A percentile compares a stretch with the other conserved stretches of the same genome.
Evolutionary conservation across 37 sponge, comb jelly and placozoan species (phyloP).

Genomic region (Dysidea cf. avara): DNA sequence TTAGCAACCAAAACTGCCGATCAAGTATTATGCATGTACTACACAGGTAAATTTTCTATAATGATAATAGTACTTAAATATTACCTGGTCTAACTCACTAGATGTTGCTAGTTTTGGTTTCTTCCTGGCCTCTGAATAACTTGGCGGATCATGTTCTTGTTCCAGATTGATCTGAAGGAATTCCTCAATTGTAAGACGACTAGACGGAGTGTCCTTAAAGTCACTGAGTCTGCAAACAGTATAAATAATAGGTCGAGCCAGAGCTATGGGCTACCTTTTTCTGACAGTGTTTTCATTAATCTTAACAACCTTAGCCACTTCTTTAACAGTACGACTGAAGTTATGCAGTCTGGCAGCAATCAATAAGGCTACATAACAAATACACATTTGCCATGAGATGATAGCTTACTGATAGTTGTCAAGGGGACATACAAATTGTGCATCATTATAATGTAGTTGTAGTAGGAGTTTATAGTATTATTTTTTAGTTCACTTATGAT

Average conservation of each 20-base stretch:
- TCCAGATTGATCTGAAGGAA: constrained; percentile 95
- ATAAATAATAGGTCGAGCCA: not conserved
- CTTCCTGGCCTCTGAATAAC: constrained; percentile 73
- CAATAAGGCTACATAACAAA: constrained; percentile 64
- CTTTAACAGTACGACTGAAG: constrained; percentile 73
- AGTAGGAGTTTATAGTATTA: not conserved
- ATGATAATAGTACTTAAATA: too few species aligned
- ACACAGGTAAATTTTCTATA: too few species aligned
- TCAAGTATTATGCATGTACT: too few species aligned
- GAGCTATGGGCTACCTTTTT: constrained; percentile 59
- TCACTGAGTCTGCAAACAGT: constrained; percentile 54
- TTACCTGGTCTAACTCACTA: not conserved
- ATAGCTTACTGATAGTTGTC: too few species aligned
- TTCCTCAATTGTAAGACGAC: constrained; percentile 95
- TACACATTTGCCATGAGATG: too few species aligned
- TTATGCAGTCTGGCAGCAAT: constrained; percentile 89
- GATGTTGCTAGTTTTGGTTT: constrained; percentile 18
- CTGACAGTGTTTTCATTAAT: constrained; percentile 82
- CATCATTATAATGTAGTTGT: not conserved
- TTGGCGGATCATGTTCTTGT: constrained; percentile 97
- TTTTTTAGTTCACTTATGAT: too few species aligned
- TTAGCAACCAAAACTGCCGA: too few species aligned
- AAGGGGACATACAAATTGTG: too few species aligned
- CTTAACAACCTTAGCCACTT: constrained; percentile 86
- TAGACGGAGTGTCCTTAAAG: constrained; percentile 93